These are phyloP conservation scores for Hypselothyrea guttata DNA, from an alignment of 2,888 invertebrate species.

Conservation along the genomic window DNA sequence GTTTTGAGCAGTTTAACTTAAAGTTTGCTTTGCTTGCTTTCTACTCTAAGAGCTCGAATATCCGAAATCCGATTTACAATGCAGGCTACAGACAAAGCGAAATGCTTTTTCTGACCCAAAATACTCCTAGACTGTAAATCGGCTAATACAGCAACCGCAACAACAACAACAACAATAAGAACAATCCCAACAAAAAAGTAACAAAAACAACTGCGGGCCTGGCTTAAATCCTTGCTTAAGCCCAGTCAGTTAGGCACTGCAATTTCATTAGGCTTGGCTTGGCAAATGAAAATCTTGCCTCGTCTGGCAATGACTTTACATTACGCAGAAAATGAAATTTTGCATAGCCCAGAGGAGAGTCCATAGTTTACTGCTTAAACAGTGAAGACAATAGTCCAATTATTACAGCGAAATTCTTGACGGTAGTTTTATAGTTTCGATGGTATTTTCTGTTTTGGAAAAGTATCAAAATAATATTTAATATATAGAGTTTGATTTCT, in stretches of 20 bases:
- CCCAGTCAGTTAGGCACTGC: conserved; percentile 25
- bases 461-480: too few relatives aligned
- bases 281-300: conserved; percentile 8
- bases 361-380: too few relatives aligned
- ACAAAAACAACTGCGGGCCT: too few relatives aligned
- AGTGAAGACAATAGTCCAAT: too few relatives aligned
- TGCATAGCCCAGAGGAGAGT: too few relatives aligned
- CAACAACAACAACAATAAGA: conserved; percentile 8
- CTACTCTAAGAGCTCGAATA: neutral
- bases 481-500: too few relatives aligned
- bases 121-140: conserved; percentile 23
- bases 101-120: conserved; percentile 30
- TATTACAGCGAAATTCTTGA: too few relatives aligned
- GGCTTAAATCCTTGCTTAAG: conserved; percentile 18
- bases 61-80: conserved; percentile 39
- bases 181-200: conserved; percentile 8
- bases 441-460: too few relatives aligned
- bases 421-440: too few relatives aligned
- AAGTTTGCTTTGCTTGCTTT: neutral
- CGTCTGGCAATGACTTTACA: conserved; percentile 25
- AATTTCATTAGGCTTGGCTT: conserved; percentile 42
- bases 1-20: neutral
- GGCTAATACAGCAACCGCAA: conserved; percentile 18
- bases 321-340: conserved; percentile 19
- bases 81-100: conserved; percentile 23